Base-by-base conservation (phyloP, 1,140 invertebrate genomes). In the Yoshiicerus persimilis region DNA sequence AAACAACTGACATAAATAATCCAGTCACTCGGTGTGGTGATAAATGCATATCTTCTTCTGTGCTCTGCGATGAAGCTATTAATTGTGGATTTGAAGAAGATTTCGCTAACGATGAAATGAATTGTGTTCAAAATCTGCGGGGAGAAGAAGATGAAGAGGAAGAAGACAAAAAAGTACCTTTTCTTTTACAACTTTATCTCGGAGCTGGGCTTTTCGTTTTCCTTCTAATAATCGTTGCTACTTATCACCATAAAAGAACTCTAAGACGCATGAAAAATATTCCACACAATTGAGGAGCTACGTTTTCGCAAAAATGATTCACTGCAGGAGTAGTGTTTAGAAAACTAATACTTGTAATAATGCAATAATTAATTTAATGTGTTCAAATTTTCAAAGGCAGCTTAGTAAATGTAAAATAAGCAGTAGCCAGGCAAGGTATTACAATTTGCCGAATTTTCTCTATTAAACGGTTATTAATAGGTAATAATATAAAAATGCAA, bases 251-350 rank as follows among this genome's bases (percentile, higher is more conserved):
- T 41, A 56, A 77, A 20, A 86, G 34, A 83, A 80, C 87, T 23
- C 38, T 86, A 41, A 84, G 83, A 38, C 36, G 87, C 13, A 30
- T 88, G 27, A 88, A 88, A 77, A 88, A 86, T 86, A 88, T 88
- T 30, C 83, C 87, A 11, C 85, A 80, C 34, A 36, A 80, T 23
- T 56, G 39, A 85, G 4, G 39, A 85, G 4, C 16, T 85, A 47
- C n/a, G 20, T 56, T 56, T n/a, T 16, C 47, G 20, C 47, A 20
- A n/a, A n/a, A n/a, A n/a, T n/a, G n/a, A n/a, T 16, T 47, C n/a
- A n/a, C n/a, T n/a, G n/a, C n/a, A n/a, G n/a, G n/a, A n/a, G n/a
- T n/a, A n/a, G n/a, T n/a, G n/a, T n/a, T n/a, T n/a, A n/a, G n/a
- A n/a, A n/a, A n/a, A n/a, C n/a, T n/a, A n/a, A n/a, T n/a, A n/a